Conservation (phyloP, 2,888 invertebrate genomes). For the Drosophila affinis region DNA sequence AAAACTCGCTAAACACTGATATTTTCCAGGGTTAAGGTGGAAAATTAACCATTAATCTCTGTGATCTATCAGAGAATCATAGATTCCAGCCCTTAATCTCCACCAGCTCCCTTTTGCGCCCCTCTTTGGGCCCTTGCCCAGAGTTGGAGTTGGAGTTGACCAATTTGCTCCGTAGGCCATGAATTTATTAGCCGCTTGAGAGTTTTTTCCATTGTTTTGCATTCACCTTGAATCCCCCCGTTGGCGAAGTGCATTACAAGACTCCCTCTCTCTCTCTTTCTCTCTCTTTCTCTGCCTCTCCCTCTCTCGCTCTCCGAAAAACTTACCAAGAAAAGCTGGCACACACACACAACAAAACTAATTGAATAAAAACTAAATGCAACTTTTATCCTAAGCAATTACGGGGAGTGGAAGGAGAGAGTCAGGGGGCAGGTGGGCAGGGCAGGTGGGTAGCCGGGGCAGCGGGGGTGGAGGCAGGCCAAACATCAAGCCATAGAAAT, state of each 20-base stretch:
- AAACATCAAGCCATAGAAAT: slow-evolving; percentile 77
- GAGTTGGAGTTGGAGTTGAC: slow-evolving; percentile 52
- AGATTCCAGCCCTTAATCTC: background rate
- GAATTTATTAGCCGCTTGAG: background rate
- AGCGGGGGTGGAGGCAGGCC: slow-evolving; percentile 2
- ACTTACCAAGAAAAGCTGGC: slow-evolving; percentile 37
- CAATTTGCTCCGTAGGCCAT: background rate
- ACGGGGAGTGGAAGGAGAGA: slow-evolving; percentile 40
- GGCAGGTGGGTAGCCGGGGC: background rate
- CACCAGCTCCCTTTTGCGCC: slow-evolving; percentile 63
- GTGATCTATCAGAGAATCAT: no score
- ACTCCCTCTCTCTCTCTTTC: background rate
- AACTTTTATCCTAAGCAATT: slow-evolving; percentile 78
- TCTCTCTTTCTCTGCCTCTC: background rate
- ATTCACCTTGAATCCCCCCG: slow-evolving; percentile 20
- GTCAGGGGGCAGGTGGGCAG: no score
- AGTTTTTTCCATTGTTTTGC: slow-evolving; percentile 1
- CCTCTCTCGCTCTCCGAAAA: slow-evolving; percentile 2
- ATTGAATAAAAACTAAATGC: slow-evolving; percentile 79
- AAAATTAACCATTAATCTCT: no score
- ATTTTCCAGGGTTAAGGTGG: no score
- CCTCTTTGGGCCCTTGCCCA: slow-evolving; percentile 65
- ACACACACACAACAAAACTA: slow-evolving; percentile 58
- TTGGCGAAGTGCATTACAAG: slow-evolving; percentile 21
- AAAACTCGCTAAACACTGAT: no score